These are phyloP conservation scores for Alectura lathami DNA, from an alignment of 2,113 vertebrate genomes.

Conservation along the genomic window DNA sequence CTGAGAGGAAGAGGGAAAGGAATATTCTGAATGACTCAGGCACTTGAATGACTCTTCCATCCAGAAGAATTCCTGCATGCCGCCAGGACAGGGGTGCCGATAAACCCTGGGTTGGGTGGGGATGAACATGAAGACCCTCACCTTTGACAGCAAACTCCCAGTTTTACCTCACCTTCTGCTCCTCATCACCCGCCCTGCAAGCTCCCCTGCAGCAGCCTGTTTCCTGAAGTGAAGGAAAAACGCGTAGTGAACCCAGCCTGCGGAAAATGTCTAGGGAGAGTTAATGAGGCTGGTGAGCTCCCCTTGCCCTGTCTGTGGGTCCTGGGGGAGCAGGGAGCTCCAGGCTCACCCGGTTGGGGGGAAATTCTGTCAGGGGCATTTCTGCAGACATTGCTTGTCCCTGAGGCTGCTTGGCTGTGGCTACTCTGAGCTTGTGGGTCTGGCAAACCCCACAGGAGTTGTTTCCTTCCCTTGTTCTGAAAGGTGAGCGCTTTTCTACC, in stretches of 20 bases:
- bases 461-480: slow-evolving; percentile 5
- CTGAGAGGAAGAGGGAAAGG: neutral
- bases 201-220: neutral
- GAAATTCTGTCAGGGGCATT: neutral
- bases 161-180: neutral
- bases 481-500: neutral
- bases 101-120: neutral
- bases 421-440: neutral
- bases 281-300: neutral
- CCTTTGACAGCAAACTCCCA: neutral
- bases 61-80: neutral
- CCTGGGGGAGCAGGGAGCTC: neutral
- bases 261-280: neutral
- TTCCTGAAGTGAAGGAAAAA: slow-evolving; percentile 37
- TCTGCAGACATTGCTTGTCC: neutral
- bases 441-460: neutral
- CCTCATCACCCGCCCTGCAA: neutral
- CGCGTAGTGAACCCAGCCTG: slow-evolving; percentile 28
- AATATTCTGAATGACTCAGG: neutral
- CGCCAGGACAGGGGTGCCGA: neutral
- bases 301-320: neutral
- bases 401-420: neutral
- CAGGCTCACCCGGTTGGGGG: neutral
- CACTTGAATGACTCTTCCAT: neutral
- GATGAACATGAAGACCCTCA: neutral